A percentile compares a stretch with the other conserved stretches of the same genome.
Evolutionary conservation across 1,140 invertebrate species (phyloP).

Genomic region (Cylas formicarius): DNA sequence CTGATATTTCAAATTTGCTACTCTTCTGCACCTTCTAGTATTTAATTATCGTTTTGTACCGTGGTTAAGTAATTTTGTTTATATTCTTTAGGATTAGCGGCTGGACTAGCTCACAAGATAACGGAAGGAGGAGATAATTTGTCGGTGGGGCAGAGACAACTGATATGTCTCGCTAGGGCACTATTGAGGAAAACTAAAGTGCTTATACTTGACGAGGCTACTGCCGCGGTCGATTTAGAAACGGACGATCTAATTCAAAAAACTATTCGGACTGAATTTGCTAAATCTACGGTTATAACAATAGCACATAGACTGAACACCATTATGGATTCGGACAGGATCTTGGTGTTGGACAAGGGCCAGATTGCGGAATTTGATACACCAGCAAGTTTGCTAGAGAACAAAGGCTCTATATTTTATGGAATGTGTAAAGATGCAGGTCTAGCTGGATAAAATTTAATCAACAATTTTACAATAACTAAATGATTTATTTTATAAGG

Average conservation of each 20-base stretch:
- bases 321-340: slow-evolving; percentile 85
- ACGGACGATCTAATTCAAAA: slow-evolving; percentile 88
- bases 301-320: slow-evolving; percentile 93
- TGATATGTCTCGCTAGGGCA: slow-evolving; percentile 82
- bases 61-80: neutral
- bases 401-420: slow-evolving; percentile 78
- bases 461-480: neutral
- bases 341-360: slow-evolving; percentile 87
- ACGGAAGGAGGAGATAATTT: slow-evolving; percentile 84
- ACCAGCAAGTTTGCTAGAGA: slow-evolving; percentile 64
- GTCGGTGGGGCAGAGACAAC: slow-evolving; percentile 81
- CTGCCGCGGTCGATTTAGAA: slow-evolving; percentile 88
- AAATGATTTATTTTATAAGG: slow-evolving; percentile 1
- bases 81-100: slow-evolving; percentile 11
- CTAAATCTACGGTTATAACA: slow-evolving; percentile 82
- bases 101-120: slow-evolving; percentile 10
- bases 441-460: slow-evolving; percentile 46
- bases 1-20: too few relatives aligned
- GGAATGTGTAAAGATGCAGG: slow-evolving; percentile 90
- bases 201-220: slow-evolving; percentile 86
- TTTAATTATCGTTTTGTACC: neutral
- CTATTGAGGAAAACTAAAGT: slow-evolving; percentile 86
- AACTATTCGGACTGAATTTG: slow-evolving; percentile 83
- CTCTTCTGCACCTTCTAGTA: too few relatives aligned
- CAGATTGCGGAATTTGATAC: slow-evolving; percentile 73